A percentile compares a stretch with the other conserved stretches of the same genome.
Evolutionary conservation across 2,888 invertebrate species (phyloP).

Genomic region (Gari tellinella): DNA sequence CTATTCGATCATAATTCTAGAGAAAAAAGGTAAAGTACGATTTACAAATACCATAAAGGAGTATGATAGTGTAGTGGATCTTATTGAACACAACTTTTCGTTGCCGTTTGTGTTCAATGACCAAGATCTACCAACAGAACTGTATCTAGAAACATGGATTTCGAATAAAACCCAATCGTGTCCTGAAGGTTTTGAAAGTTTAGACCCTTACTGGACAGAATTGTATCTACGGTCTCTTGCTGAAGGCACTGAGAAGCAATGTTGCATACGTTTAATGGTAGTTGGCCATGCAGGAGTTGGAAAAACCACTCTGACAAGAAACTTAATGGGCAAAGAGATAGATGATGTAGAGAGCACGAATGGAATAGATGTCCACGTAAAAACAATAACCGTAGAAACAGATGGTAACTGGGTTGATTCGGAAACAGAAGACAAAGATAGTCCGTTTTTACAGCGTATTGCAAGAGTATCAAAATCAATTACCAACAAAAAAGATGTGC

Average conservation of each 20-base stretch:
- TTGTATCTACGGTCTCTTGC: slow-evolving; percentile 12
- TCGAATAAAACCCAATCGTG: no score
- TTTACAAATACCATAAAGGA: no score
- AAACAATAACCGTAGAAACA: background rate
- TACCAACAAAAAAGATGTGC: no score
- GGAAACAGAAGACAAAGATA: background rate
- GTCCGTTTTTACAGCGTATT: no score
- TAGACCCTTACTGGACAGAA: slow-evolving; percentile 13
- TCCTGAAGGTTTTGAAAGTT: slow-evolving; percentile 9
- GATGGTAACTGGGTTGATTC: slow-evolving; percentile 6
- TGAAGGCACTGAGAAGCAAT: slow-evolving; percentile 6
- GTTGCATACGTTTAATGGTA: slow-evolving; percentile 8
- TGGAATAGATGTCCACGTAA: slow-evolving; percentile 18
- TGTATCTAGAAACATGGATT: no score
- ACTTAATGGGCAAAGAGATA: slow-evolving; percentile 1
- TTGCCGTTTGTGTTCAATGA: no score
- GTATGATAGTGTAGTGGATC: no score
- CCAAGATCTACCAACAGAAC: no score
- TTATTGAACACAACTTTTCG: no score
- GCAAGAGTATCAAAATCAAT: no score
- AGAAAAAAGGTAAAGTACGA: no score
- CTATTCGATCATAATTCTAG: no score
- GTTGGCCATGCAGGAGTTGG: slow-evolving; percentile 15
- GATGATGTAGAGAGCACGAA: slow-evolving; percentile 20
- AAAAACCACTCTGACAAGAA: slow-evolving; percentile 14